phyloP scores from a whole-genome alignment of 2,888 invertebrate genomes.

The Mythimna vitellina region DNA sequence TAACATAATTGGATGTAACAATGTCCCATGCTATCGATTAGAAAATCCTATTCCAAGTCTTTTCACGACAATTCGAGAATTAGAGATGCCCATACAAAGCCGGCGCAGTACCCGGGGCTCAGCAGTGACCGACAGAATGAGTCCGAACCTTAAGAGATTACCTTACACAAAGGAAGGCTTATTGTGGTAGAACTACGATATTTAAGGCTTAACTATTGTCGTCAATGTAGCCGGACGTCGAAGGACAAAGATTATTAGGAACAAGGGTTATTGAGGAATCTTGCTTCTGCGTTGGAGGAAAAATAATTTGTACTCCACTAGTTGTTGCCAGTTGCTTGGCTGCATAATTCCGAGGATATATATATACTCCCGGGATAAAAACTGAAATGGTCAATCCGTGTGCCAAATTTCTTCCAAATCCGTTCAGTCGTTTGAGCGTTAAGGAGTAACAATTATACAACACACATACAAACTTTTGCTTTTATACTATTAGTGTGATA shows the following conservation, averaged over 20 bases:
- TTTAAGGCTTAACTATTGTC: constrained; percentile 83
- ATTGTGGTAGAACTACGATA: constrained; percentile 77
- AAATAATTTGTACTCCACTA: no score
- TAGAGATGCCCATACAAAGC: constrained; percentile 89
- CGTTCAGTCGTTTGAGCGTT: no score
- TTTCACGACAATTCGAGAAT: constrained; percentile 74
- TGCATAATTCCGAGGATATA: no score
- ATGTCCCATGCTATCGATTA: constrained; percentile 46
- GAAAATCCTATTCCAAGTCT: constrained; percentile 52
- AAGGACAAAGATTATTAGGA: constrained; percentile 48
- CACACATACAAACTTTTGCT: no score
- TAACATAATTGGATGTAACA: constrained; percentile 25
- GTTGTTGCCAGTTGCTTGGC: no score
- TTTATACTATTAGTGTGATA: no score
- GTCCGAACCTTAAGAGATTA: constrained; percentile 78
- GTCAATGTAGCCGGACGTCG: constrained; percentile 57
- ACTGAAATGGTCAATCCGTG: no score
- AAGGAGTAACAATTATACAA: no score
- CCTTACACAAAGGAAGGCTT: constrained; percentile 84
- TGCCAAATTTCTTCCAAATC: no score
- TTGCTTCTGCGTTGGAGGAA: constrained; percentile 18
- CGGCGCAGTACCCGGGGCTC: constrained; percentile 73
- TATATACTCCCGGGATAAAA: no score
- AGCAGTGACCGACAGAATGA: constrained; percentile 78
- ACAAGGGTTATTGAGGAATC: constrained; percentile 61